phyloP scores from a whole-genome alignment of 2,888 invertebrate species.

The Eupithecia abbreviata region DNA sequence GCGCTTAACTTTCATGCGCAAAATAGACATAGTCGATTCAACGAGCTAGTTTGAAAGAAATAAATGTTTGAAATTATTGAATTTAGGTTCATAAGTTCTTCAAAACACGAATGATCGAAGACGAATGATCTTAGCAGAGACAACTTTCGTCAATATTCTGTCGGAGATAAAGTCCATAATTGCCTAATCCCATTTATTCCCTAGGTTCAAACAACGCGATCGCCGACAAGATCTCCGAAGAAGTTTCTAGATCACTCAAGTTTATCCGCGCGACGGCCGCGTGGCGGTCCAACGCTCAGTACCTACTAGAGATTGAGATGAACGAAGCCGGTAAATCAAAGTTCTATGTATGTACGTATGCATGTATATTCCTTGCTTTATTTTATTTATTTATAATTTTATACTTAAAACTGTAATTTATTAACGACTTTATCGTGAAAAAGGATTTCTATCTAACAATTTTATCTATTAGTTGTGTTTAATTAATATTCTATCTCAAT shows the following conservation, averaged over 20 bases:
- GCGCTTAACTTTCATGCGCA: no score
- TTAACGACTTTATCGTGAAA: neutral
- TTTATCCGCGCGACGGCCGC: constrained; percentile 72
- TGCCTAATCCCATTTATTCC: constrained; percentile 9
- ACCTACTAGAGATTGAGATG: constrained; percentile 74
- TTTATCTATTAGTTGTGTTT: neutral
- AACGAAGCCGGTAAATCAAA: constrained; percentile 70
- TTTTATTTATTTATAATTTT: neutral
- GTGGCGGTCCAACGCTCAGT: constrained; percentile 77
- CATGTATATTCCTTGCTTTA: constrained; percentile 29
- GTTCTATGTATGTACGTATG: constrained; percentile 47
- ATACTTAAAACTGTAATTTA: neutral
- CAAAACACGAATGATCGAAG: no score
- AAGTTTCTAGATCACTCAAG: constrained; percentile 71
- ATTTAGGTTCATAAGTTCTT: no score
- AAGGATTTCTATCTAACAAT: neutral
- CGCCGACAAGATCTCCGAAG: constrained; percentile 72
- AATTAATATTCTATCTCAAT: neutral
- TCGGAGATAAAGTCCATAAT: neutral
- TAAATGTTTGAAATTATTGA: no score
- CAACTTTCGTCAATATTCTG: neutral
- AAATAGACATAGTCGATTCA: no score
- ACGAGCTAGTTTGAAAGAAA: no score
- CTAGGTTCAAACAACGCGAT: constrained; percentile 58
- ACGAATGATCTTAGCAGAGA: neutral